Evolutionary conservation across 2,888 invertebrate species (phyloP).

Genomic region (Agonopterix alstromeriana): DNA sequence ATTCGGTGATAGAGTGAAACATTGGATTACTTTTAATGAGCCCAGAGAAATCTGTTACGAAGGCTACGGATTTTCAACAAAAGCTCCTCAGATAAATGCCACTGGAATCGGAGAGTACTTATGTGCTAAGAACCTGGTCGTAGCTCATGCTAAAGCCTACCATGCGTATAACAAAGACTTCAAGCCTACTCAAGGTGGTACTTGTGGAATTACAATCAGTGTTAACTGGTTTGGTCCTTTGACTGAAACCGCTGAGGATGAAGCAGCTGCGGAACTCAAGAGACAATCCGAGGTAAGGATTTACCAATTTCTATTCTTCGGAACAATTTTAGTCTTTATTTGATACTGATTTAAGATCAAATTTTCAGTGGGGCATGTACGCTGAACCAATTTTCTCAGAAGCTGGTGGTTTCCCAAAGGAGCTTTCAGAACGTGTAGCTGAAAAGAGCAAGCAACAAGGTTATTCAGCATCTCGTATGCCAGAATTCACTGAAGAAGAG

Average conservation of each 20-base stretch:
- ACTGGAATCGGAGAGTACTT: constrained; percentile 61
- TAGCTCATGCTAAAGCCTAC: constrained; percentile 71
- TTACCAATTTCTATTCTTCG: neutral
- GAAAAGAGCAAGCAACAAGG: constrained; percentile 36
- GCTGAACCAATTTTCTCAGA: constrained; percentile 59
- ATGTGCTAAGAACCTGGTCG: constrained; percentile 55
- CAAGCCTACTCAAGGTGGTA: constrained; percentile 26
- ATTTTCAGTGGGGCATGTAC: constrained; percentile 49
- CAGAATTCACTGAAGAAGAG: constrained; percentile 34
- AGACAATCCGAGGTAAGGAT: constrained; percentile 28
- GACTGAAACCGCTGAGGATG: constrained; percentile 36
- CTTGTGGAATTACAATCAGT: constrained; percentile 30
- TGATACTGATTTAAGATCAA: neutral
- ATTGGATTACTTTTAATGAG: constrained; percentile 77
- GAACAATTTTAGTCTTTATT: neutral
- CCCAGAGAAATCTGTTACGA: constrained; percentile 41
- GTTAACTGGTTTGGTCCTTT: constrained; percentile 36
- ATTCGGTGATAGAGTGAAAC: constrained; percentile 62
- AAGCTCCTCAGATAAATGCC: constrained; percentile 38
- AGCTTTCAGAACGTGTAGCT: constrained; percentile 54
- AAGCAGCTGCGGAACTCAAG: constrained; percentile 35
- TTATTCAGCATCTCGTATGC: constrained; percentile 31
- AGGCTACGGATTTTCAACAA: constrained; percentile 48
- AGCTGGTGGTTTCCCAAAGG: constrained; percentile 63
- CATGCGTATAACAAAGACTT: constrained; percentile 42